Evolutionary conservation across 2,888 invertebrate genomes (phyloP), one percentile per base, ranked within the genome.

Genomic region (Julus scandinavius): DNA sequence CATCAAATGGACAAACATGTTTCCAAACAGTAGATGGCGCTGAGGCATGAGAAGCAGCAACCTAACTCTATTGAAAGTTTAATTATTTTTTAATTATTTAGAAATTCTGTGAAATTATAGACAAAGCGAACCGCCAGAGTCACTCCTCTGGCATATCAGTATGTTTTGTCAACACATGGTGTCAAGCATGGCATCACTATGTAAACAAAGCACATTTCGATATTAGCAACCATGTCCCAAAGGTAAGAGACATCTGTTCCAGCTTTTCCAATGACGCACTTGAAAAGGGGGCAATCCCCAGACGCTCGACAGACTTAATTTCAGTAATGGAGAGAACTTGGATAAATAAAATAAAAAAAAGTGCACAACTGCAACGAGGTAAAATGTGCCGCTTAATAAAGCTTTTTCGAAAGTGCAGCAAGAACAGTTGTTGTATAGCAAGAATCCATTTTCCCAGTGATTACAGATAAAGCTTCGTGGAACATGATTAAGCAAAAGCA

Each of bases 271-370:
- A 63, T 63, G 63, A 20, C 63, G 63, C 63, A 63, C 63, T 63
- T 20, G 63, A 63, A 63, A 20, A 5, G 29, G 63, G 63, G 63
- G n/a, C 63, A 63, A 63, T 63, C 63, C 63, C 63, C 20, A 20
- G 63, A 20, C 63, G 63, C 63, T 63, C 63, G 20, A 63, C 63
- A 63, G 63, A 63, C 63, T 63, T 63, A 63, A 63, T 63, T 63
- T 63, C 63, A 20, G 63, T 63, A 63, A 63, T 63, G 63, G 63
- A 63, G 63, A 29, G 29, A 63, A 20, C 63, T 63, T 63, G n/a
- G 63, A 63, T 63, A 63, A 63, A 63, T 63, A 63, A 63, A 63
- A 29, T 29, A 29, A 1, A 29, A 29, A 29, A 29, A 63, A 63
- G 63, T 63, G 63, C 63, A n/a, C 9, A 20, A 20, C 63, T 63